A percentile compares a stretch with the other conserved stretches of the same genome.
phyloP scores from a whole-genome alignment of 2,888 invertebrate genomes.

The Aphelenchoides bicaudatus region DNA sequence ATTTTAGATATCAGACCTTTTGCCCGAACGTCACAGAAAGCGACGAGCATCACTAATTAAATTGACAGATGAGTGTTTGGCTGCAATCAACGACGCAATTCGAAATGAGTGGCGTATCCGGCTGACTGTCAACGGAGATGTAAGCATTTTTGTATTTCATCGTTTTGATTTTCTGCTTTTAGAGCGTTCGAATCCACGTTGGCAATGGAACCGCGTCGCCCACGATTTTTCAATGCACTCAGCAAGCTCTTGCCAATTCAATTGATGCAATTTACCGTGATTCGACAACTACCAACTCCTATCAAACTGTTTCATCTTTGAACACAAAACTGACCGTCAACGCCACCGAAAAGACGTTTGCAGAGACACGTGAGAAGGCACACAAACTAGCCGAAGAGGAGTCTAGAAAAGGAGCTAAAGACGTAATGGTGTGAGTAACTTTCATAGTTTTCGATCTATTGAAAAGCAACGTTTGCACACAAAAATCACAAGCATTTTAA shows the following conservation, averaged over 20 bases:
- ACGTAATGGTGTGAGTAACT: slow-evolving; percentile 30
- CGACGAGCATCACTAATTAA: slow-evolving; percentile 34
- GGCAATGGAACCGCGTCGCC: background rate
- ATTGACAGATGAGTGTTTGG: slow-evolving; percentile 50
- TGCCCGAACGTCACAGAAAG: background rate
- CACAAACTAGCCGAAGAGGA: slow-evolving; percentile 48
- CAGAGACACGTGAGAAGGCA: slow-evolving; percentile 49
- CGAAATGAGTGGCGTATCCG: slow-evolving; percentile 10
- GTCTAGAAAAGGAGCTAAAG: slow-evolving; percentile 45
- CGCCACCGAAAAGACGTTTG: slow-evolving; percentile 52
- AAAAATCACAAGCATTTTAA: too few species aligned
- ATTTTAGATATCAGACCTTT: background rate
- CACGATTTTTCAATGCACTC: slow-evolving; percentile 11
- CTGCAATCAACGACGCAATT: slow-evolving; percentile 35
- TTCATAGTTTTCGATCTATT: slow-evolving; percentile 7
- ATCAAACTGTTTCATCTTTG: slow-evolving; percentile 4
- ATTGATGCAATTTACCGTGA: slow-evolving; percentile 17
- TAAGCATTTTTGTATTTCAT: background rate
- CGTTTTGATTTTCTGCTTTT: background rate
- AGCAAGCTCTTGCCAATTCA: background rate
- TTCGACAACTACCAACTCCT: slow-evolving; percentile 1
- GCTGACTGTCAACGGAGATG: slow-evolving; percentile 16
- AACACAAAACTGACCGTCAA: slow-evolving; percentile 25
- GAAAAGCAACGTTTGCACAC: too few species aligned
- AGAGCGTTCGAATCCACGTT: background rate